Conservation (phyloP, 2,888 invertebrate genomes). For the Athrips mouffetella region DNA sequence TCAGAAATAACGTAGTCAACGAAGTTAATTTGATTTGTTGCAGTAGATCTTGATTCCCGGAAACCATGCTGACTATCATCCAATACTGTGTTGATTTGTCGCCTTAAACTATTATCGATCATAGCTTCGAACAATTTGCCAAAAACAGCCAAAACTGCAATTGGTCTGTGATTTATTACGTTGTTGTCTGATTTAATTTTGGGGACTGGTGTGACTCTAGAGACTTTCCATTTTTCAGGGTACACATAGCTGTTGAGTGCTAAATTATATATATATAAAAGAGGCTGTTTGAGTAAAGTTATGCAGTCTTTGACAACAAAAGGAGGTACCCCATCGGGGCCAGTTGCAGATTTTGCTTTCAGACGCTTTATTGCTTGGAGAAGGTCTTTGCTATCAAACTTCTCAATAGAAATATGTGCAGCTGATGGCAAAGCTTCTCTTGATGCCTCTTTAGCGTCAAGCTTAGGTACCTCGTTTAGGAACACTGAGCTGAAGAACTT, state of each 20-base stretch:
- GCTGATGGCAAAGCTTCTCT: no score
- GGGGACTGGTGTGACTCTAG: neutral
- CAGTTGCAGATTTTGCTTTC: neutral
- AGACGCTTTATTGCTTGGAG: no score
- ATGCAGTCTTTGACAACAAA: neutral
- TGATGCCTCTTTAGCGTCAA: neutral
- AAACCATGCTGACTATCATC: slow-evolving; percentile 17
- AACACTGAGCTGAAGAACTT: neutral
- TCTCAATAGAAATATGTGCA: no score
- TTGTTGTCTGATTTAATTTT: neutral
- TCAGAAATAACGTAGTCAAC: neutral
- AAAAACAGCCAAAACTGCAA: neutral
- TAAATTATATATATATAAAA: neutral
- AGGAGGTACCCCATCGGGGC: neutral
- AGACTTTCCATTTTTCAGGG: neutral
- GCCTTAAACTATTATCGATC: slow-evolving; percentile 4
- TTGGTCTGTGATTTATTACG: neutral
- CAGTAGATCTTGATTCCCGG: slow-evolving; percentile 7
- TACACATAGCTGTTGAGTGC: neutral
- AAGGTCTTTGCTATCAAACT: no score
- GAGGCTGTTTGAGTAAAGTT: neutral
- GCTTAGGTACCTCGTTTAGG: neutral
- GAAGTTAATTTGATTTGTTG: slow-evolving; percentile 10
- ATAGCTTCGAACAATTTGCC: neutral
- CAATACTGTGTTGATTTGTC: slow-evolving; percentile 4